Evolutionary conservation across 2,797 vertebrate species (phyloP), one percentile per base, ranked within the genome.

Genomic region (Lacerta viridis): DNA sequence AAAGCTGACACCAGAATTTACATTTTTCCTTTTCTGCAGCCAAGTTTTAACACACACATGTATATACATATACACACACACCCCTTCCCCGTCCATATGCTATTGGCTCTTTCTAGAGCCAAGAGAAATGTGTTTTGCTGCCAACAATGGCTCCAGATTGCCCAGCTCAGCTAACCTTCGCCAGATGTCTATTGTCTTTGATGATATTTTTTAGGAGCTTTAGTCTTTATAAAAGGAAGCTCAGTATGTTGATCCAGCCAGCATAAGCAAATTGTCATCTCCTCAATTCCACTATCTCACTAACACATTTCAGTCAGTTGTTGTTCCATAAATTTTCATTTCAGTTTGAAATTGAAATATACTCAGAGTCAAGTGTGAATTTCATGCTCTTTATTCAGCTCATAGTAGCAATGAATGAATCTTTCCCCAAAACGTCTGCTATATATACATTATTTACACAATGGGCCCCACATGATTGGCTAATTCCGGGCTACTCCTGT

Each of bases 81-180:
- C 39, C 33, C 82, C 50, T 71, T 76, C 46, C 25, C 25, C 61
- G 68, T 43, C 11, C 1, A 43, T 68, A 29, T 55, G 25, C 39
- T 92, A 92, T 88, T 94, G 87, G 89, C 92, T 93, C 88, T 80
- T 93, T 41, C 75, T 82, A 84, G 36, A 84, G 82, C 78, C 78
- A 85, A 88, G 85, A 87, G 27, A 87, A 88, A 87, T 1, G 3
- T 23, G 36, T 87, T 93, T 33, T 66, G 61, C 88, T 93, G 89
- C 93, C 95, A 96, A 78, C 41, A 89, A 41, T 2, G 82, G 93
- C 90, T 95, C 92, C 92, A 92, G 85, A 90, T 92, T 91, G 91
- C 89, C 93, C 87, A 93, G 84, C 43, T 86, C 88, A 90, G 84
- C 78, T 94, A 93, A 95, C 87, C 85, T 87, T 87, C 86, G 95